These are phyloP conservation scores for Polydrusus tereticollis DNA, from an alignment of 2,888 invertebrate genomes.

Conservation along the genomic window DNA sequence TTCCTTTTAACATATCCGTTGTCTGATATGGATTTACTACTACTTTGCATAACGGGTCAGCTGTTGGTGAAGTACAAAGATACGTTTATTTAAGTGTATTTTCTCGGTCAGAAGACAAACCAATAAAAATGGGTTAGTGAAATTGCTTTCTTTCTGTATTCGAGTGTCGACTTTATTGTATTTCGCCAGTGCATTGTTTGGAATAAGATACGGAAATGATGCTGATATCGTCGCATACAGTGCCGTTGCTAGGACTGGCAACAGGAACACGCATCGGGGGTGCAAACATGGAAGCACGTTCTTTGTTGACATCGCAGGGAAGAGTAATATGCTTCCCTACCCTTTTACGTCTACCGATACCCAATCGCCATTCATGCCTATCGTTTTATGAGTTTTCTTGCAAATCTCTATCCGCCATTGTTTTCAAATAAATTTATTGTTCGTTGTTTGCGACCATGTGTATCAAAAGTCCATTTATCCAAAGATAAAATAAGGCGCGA, in stretches of 20 bases:
- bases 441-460: neutral
- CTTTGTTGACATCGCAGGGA: too few species aligned
- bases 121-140: constrained; percentile 1
- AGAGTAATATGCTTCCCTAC: too few species aligned
- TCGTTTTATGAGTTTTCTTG: too few species aligned
- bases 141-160: neutral
- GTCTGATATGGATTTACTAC: constrained; percentile 38
- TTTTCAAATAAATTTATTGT: neutral
- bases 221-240: neutral
- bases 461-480: constrained; percentile 6
- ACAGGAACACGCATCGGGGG: too few species aligned
- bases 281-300: too few species aligned
- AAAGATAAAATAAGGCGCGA: constrained; percentile 26
- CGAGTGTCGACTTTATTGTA: constrained; percentile 2
- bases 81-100: neutral
- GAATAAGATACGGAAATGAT: neutral
- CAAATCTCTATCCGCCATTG: too few species aligned
- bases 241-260: too few species aligned
- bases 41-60: constrained; percentile 39
- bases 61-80: constrained; percentile 3
- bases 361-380: too few species aligned
- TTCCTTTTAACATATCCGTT: constrained; percentile 31
- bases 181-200: neutral
- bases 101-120: neutral
- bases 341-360: too few species aligned